A percentile compares a stretch with the other conserved stretches of the same genome.
Conservation (phyloP, 2,888 invertebrate genomes). For the Coenonympha glycerion region DNA sequence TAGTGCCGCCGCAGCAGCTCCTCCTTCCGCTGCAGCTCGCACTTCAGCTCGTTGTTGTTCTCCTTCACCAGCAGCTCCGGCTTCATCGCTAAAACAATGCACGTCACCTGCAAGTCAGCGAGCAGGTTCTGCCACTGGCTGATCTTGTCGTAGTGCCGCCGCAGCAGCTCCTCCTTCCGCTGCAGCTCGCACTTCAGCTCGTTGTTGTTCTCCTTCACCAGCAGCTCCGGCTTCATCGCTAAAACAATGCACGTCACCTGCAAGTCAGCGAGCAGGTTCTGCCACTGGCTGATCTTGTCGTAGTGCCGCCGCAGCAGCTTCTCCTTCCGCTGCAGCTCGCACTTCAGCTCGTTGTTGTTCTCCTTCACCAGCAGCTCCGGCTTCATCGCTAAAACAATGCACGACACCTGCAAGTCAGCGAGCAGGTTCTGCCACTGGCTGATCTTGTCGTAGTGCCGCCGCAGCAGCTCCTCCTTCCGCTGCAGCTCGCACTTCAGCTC, state of each 20-base stretch:
- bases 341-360: constrained; percentile 89
- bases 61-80: constrained; percentile 94
- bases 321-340: constrained; percentile 92
- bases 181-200: constrained; percentile 89
- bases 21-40: constrained; percentile 92
- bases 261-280: constrained; percentile 87
- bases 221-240: no score
- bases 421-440: constrained; percentile 92
- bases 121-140: constrained; percentile 92
- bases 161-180: constrained; percentile 91
- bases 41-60: constrained; percentile 89
- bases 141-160: constrained; percentile 92
- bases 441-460: constrained; percentile 92
- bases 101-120: constrained; percentile 41
- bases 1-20: constrained; percentile 90
- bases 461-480: constrained; percentile 91
- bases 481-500: constrained; percentile 89
- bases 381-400: constrained; percentile 76
- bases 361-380: constrained; percentile 94
- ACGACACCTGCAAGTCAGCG: constrained; percentile 41
- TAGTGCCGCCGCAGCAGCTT: constrained; percentile 90
- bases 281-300: constrained; percentile 94
- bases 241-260: no score
- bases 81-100: constrained; percentile 76
- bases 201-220: constrained; percentile 92